Evolutionary conservation across 2,113 vertebrate genomes (phyloP).

Genomic region (Ancistrus triradiatus): DNA sequence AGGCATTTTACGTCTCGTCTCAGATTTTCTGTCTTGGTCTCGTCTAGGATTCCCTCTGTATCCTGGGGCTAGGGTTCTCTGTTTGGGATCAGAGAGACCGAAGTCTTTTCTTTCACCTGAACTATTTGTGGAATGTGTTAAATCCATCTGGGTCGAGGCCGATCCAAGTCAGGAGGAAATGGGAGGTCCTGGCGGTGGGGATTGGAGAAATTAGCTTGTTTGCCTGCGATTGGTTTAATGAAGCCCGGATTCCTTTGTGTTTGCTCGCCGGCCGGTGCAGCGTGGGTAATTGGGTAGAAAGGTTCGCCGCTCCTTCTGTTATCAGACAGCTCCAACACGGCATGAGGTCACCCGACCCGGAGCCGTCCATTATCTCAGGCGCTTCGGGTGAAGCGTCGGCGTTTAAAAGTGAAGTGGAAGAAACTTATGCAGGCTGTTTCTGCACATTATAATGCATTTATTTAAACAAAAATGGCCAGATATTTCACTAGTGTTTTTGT

Average conservation of each 20-base stretch:
- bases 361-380: conserved; percentile 72
- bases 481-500: too few species aligned
- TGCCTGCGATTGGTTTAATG: conserved; percentile 87
- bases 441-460: too few species aligned
- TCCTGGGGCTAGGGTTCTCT: too few species aligned
- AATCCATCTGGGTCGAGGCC: neutral
- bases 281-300: conserved; percentile 93
- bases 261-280: conserved; percentile 75
- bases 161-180: neutral
- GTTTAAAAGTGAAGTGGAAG: too few species aligned
- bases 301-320: conserved; percentile 74
- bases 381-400: too few species aligned
- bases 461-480: too few species aligned
- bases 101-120: too few species aligned
- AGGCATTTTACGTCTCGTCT: conserved; percentile 20
- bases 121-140: conserved; percentile 2
- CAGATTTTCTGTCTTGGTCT: conserved; percentile 25
- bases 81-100: too few species aligned
- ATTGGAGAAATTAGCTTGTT: conserved; percentile 86
- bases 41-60: too few species aligned
- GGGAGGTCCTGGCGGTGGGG: conserved; percentile 20
- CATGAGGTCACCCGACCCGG: conserved; percentile 76
- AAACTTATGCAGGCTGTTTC: too few species aligned
- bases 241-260: conserved; percentile 86
- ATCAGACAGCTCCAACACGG: conserved; percentile 76